phyloP scores from a whole-genome alignment of 64 coral and sea anemone species.

The Porites australiensis region DNA sequence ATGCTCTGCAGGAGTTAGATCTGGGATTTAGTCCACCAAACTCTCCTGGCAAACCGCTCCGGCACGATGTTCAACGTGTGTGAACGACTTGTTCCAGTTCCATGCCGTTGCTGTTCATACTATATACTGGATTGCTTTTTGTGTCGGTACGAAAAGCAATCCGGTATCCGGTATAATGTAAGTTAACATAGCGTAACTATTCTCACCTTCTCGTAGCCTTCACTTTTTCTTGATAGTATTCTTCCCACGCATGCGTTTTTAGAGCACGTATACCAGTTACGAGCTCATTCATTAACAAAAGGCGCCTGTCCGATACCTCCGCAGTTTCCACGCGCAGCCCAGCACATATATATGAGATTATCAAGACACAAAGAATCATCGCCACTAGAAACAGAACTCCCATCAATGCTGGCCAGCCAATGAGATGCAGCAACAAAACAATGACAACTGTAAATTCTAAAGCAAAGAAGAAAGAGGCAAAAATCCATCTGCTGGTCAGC shows the following conservation, averaged over 20 bases:
- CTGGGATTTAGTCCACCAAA: too few species aligned
- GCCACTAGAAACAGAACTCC: constrained; percentile 22
- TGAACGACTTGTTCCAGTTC: too few species aligned
- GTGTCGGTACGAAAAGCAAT: too few species aligned
- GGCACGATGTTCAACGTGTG: too few species aligned
- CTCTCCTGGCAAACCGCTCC: too few species aligned
- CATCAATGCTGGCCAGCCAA: constrained; percentile 23
- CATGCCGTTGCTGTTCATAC: too few species aligned
- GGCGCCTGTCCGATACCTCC: constrained; percentile 20
- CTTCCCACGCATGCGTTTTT: constrained; percentile 53
- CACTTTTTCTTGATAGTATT: constrained; percentile 16
- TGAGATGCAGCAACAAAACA: constrained; percentile 12
- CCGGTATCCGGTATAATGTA: background rate
- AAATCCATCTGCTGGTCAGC: constrained; percentile 17
- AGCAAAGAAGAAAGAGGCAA: background rate
- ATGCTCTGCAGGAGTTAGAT: too few species aligned
- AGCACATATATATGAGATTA: constrained; percentile 14
- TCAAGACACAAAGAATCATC: background rate
- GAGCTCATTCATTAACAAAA: constrained; percentile 44
- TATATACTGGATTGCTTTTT: too few species aligned
- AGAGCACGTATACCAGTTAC: constrained; percentile 56
- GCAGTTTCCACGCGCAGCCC: constrained; percentile 31
- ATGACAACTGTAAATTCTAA: background rate
- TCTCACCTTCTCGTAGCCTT: constrained; percentile 31
- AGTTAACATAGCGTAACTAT: too few species aligned